phyloP scores from a whole-genome alignment of 2,888 invertebrate species.

The Cancer borealis region DNA sequence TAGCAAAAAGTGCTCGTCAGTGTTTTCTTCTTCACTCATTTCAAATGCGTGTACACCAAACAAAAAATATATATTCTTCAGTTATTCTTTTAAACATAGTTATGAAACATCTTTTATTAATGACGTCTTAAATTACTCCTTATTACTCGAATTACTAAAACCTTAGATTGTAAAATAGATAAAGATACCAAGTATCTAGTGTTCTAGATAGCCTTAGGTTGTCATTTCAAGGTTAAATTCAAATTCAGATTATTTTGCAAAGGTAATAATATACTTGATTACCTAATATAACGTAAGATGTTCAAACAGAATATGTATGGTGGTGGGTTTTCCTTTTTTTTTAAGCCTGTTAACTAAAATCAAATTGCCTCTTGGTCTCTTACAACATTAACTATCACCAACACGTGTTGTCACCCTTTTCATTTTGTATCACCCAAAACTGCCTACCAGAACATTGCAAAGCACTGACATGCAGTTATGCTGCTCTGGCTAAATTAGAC shows the following conservation, averaged over 20 bases:
- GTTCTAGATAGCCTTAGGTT: conserved; percentile 7
- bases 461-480: neutral
- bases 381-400: neutral
- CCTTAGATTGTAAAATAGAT: conserved; percentile 25
- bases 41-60: neutral
- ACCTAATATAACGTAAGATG: conserved; percentile 8
- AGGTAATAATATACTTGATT: conserved; percentile 1
- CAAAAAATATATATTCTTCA: neutral
- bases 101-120: neutral
- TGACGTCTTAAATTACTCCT: conserved; percentile 39
- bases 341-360: neutral
- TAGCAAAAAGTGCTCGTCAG: neutral
- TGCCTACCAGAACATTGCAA: conserved; percentile 38
- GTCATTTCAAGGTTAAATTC: neutral
- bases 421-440: neutral
- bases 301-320: neutral
- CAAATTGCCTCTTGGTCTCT: conserved; percentile 22
- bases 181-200: neutral
- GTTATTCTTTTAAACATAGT: conserved; percentile 31
- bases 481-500: conserved; percentile 31
- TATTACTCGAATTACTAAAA: conserved; percentile 36
- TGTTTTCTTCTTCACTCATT: conserved; percentile 24
- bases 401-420: neutral
- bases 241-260: neutral
- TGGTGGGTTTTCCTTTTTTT: neutral